Base-by-base conservation (phyloP, 2,888 invertebrate species). In the Epiperipatus broadwayi region DNA sequence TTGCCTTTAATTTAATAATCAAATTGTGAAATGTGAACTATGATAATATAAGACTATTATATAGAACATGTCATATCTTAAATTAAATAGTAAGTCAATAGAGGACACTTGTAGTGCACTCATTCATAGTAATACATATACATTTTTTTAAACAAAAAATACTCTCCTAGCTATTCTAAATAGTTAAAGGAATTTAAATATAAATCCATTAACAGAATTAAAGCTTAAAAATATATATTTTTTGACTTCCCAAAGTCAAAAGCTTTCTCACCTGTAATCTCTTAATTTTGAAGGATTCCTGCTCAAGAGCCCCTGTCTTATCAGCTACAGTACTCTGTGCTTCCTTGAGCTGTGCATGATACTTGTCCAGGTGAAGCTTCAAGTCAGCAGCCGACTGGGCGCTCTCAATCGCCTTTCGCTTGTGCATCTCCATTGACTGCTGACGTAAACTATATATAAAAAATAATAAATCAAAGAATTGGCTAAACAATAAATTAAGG, bases 381-480 rank as follows among this genome's bases (percentile, higher is more conserved):
- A 95, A 69, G 62, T 95, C 95, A 0, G 89, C 89, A 1, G 93
- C 89, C 5, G 87, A 85, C 60, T 95, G 95, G 1, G 93, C 85
- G 40, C 81, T 83, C 63, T 95, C 95, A 44, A 93, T 85, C 1
- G 93, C 91, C 63, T 95, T 95, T 20, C 93, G 68, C 56, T 91
- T 93, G 61, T 93, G 87, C 77, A 89, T 79, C 63, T 95, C 95
- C 79, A 89, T 80, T 2, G 91, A 84, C 59, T 91, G 91, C 54
- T 93, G 89, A 2, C 91, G 68, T 41, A 91, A 61, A 39, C 84
- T 60, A 45, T 8, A 44, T 31, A 29, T 37, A 43, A 29, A 31
- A 27, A 16, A 7, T 3, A n/a, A 41, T 18, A 21, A 12, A n/a
- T 2, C 12, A 22, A 35, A 35, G 22, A 35, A 12, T 10, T 8